Percentiles rank a stretch among this genome's conserved stretches.
Evolutionary conservation across 2,888 invertebrate genomes (phyloP).

Genomic region (Monoplex corrugatus): DNA sequence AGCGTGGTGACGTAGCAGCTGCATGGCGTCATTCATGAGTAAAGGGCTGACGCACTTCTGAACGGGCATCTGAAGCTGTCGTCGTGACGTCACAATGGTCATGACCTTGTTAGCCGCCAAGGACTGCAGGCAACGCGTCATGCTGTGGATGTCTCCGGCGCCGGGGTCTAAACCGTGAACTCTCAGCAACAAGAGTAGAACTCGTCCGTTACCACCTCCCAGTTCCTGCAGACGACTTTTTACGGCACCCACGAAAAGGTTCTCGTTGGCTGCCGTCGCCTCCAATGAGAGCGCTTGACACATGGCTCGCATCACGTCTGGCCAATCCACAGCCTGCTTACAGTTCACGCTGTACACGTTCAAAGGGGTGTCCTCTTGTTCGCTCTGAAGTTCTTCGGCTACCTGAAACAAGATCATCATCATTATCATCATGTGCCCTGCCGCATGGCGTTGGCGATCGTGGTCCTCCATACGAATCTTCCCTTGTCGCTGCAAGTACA

Average conservation of each 20-base stretch:
- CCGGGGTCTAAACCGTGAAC: not conserved
- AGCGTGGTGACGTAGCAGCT: conserved; percentile 41
- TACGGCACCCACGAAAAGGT: not conserved
- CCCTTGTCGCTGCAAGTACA: no score
- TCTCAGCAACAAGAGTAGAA: conserved; percentile 36
- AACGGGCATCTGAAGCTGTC: conserved; percentile 30
- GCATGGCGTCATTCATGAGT: conserved; percentile 11
- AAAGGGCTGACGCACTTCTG: conserved; percentile 16
- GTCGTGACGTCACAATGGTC: conserved; percentile 40
- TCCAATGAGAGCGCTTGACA: conserved; percentile 42
- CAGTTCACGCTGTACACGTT: conserved; percentile 34
- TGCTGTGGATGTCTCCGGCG: not conserved
- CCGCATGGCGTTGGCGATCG: no score
- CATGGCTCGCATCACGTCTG: conserved; percentile 19
- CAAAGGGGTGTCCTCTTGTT: not conserved
- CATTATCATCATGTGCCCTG: no score
- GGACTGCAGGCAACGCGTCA: conserved; percentile 8
- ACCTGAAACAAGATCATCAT: conserved; percentile 21
- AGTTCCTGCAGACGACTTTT: not conserved
- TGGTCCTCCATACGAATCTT: no score
- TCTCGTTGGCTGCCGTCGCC: conserved; percentile 28
- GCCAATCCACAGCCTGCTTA: conserved; percentile 38
- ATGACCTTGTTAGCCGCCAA: conserved; percentile 23
- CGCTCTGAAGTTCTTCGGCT: conserved; percentile 3
- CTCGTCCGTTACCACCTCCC: not conserved